Percentiles rank a stretch among this genome's conserved stretches.
Evolutionary conservation across 2,797 vertebrate genomes (phyloP).

Genomic region (Sardinella longiceps): DNA sequence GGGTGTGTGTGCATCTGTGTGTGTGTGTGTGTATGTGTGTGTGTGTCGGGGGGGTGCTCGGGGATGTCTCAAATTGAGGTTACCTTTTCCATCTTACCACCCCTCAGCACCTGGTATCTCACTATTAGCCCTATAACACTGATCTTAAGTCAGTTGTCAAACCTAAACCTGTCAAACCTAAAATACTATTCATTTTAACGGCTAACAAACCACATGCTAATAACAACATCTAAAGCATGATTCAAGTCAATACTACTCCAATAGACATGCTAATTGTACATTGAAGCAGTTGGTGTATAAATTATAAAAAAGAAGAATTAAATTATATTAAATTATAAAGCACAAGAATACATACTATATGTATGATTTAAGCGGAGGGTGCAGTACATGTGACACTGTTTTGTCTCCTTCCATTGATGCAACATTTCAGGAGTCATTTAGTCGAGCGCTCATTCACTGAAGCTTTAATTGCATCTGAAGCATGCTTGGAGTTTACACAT

Average conservation of each 20-base stretch:
- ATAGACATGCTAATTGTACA: background rate
- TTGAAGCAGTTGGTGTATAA: background rate
- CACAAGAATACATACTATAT: background rate
- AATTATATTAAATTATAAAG: too few species aligned
- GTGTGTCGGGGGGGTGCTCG: background rate
- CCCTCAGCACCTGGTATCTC: background rate
- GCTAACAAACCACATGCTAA: background rate
- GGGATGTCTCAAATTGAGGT: background rate
- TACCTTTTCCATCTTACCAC: background rate
- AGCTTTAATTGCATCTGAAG: constrained; percentile 35
- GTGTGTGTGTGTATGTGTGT: constrained; percentile 5
- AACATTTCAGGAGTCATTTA: background rate
- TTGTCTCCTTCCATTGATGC: background rate
- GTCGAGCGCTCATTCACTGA: background rate
- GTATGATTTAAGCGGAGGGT: background rate
- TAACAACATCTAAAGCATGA: background rate
- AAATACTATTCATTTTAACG: background rate
- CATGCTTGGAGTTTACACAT: constrained; percentile 22
- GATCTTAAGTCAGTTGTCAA: too few species aligned
- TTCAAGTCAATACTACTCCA: background rate
- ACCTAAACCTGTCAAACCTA: background rate
- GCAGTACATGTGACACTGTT: background rate
- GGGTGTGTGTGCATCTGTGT: constrained; percentile 22
- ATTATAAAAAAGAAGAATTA: too few species aligned
- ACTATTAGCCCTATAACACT: background rate